Evolutionary conservation across 2,888 invertebrate genomes (phyloP).

Genomic region (Platycheirus rosarum): DNA sequence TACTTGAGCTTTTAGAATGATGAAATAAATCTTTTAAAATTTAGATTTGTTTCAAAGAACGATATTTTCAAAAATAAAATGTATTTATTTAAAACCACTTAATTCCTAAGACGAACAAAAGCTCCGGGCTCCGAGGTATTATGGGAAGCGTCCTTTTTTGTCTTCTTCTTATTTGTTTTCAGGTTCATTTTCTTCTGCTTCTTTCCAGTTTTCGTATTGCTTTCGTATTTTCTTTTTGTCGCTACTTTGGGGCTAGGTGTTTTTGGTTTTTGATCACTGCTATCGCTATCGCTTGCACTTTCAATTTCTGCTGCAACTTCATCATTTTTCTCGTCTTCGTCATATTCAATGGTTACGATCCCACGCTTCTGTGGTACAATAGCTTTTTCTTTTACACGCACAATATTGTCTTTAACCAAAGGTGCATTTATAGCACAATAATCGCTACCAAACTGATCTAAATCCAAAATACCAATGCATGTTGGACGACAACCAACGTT

Average conservation of each 20-base stretch:
- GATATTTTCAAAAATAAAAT: background rate
- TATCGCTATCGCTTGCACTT: conserved; percentile 30
- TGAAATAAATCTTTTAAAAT: no score
- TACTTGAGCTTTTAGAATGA: no score
- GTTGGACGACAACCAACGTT: conserved; percentile 89
- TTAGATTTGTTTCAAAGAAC: no score
- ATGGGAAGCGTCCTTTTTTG: background rate
- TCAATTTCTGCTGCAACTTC: conserved; percentile 12
- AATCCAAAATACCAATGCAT: conserved; percentile 86
- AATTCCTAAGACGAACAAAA: conserved; percentile 9
- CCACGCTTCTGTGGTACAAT: conserved; percentile 73
- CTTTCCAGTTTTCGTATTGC: background rate
- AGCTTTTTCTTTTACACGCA: conserved; percentile 7
- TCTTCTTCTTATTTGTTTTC: background rate
- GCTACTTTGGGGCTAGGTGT: conserved; percentile 1
- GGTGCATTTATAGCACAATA: conserved; percentile 41
- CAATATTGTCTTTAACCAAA: background rate
- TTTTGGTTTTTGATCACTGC: conserved; percentile 41
- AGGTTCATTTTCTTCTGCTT: conserved; percentile 2
- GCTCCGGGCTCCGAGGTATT: background rate
- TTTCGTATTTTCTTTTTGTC: conserved; percentile 1
- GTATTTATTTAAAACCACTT: background rate
- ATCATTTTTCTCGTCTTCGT: conserved; percentile 71
- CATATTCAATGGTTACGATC: conserved; percentile 79
- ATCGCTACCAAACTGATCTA: conserved; percentile 77